phyloP scores from a whole-genome alignment of 1,140 invertebrate species.

The Capitella teleta region DNA sequence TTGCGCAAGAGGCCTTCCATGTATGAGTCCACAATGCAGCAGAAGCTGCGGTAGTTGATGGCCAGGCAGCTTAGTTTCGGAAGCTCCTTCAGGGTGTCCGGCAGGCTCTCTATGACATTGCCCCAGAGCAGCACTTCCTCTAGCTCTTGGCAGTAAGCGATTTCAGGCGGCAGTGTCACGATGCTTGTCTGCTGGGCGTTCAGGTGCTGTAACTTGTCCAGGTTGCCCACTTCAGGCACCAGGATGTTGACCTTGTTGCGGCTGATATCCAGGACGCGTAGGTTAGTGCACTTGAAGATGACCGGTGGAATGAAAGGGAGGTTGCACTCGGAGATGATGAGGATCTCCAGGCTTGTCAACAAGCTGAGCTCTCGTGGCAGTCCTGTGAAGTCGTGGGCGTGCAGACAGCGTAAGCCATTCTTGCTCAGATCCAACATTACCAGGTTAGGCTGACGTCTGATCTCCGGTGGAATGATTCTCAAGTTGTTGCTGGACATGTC shows the following conservation, averaged over 20 bases:
- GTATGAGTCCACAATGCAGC: constrained; percentile 30
- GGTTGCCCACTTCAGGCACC: constrained; percentile 35
- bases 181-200: constrained; percentile 39
- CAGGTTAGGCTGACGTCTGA: constrained; percentile 26
- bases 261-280: constrained; percentile 31
- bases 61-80: not conserved
- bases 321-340: constrained; percentile 39
- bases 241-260: constrained; percentile 37
- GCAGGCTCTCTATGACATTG: constrained; percentile 37
- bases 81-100: constrained; percentile 26
- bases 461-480: constrained; percentile 29
- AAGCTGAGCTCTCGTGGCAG: constrained; percentile 29
- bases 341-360: constrained; percentile 25
- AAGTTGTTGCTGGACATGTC: constrained; percentile 38
- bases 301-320: constrained; percentile 34
- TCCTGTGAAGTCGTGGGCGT: constrained; percentile 28
- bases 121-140: constrained; percentile 37
- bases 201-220: constrained; percentile 26
- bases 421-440: constrained; percentile 32
- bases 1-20: constrained; percentile 32
- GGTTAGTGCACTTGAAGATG: constrained; percentile 26
- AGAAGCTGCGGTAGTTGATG: constrained; percentile 28
- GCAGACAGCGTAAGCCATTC: constrained; percentile 33
- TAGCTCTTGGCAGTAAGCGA: constrained; percentile 38
- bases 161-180: constrained; percentile 35